Evolutionary conservation across 2,888 invertebrate genomes (phyloP), one percentile per base, ranked within the genome.

Genomic region (Drosophila hamatofila): DNA sequence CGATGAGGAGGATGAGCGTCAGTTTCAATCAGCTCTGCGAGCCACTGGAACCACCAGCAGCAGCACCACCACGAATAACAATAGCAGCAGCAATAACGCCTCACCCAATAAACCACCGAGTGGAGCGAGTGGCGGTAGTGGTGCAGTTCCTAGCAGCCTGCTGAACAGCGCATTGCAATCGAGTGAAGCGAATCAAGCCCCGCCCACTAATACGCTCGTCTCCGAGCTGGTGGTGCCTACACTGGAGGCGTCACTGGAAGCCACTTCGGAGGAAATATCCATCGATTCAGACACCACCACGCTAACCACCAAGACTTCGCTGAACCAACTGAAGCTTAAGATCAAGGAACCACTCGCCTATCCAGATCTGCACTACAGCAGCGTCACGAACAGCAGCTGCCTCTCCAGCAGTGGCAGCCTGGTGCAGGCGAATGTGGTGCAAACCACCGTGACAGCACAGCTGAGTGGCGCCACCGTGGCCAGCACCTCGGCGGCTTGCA

Each of bases 291-390:
- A 93, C 62, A 92, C 92, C n/a, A 92, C 83, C 1, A 88, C 93
- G 2, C 67, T 92, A 54, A 94, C 94, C 66, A 95, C 95, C 4
- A 96, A 96, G 90, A 96, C 96, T 1, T 96, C 96, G 0, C 94
- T 97, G 35, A 97, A 97, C 92, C 97, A 97, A 90, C 93, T 98
- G 6, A 97, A 97, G 91, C 96, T 98, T 0, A 98, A 98, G 93
- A 97, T 97, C 74, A 97, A 98, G 92, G 97, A 97, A 4, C 97
- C 97, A 0, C 95, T 96, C 86, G 94, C 97, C 71, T 97, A 97
- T 84, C 92, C 95, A 0, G 95, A 95, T 59, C 61, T 76, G 80
- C 97, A 96, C 90, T 96, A 96, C 41, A 78, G 71, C 66, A 60
- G 73, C 18, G 61, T 80, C 41, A 66, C 79, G 16, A 82, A 79